Conservation (phyloP, 1,140 invertebrate genomes). For the Cheumatopsyche charites region DNA sequence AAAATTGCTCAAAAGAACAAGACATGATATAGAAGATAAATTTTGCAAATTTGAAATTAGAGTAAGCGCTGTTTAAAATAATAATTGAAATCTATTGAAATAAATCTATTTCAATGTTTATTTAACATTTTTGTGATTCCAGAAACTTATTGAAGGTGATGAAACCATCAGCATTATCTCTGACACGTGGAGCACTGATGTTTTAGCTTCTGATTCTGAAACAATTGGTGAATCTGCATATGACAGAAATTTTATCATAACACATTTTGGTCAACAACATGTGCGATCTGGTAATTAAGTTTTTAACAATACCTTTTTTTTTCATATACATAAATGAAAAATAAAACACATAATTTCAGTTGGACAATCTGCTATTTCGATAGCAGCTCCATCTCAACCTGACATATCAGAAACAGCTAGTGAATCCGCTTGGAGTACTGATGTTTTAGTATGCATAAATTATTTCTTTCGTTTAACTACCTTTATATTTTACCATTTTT, state of each 20-base stretch:
- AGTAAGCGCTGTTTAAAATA: conserved; percentile 49
- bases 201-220: conserved; percentile 93
- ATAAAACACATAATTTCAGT: no score
- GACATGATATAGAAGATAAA: conserved; percentile 95
- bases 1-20: conserved; percentile 74
- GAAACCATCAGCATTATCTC: conserved; percentile 95
- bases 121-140: no score
- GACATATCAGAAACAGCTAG: conserved; percentile 91
- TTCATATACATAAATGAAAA: no score
- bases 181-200: conserved; percentile 97
- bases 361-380: conserved; percentile 46
- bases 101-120: conserved; percentile 9
- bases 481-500: no score
- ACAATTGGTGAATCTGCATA: conserved; percentile 74
- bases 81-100: conserved; percentile 2
- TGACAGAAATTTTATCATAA: conserved; percentile 57
- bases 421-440: conserved; percentile 95
- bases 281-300: conserved; percentile 32
- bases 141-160: conserved; percentile 83
- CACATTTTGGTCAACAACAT: conserved; percentile 50
- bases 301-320: not conserved
- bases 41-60: conserved; percentile 99
- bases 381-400: conserved; percentile 52
- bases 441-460: conserved; percentile 93
- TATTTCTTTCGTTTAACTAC: no score